Conservation (phyloP, 2,888 invertebrate species). For the Abscondita cerata region DNA sequence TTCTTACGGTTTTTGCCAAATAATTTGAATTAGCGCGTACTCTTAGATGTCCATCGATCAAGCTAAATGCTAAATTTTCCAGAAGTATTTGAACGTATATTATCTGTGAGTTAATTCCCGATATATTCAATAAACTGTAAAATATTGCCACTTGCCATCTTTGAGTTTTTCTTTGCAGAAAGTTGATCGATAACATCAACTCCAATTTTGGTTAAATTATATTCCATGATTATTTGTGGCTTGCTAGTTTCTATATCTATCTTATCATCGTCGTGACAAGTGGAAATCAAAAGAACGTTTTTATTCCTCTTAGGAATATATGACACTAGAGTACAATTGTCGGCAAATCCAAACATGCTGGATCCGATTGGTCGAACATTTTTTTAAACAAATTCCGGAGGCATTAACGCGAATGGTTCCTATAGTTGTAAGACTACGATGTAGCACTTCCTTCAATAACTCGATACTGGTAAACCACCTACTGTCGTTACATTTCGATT, state of each 20-base stretch:
- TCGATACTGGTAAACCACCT: neutral
- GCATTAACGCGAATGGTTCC: neutral
- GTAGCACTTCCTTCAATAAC: too few relatives aligned
- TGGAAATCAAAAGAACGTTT: neutral
- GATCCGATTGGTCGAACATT: neutral
- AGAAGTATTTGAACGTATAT: neutral
- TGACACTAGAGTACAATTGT: neutral
- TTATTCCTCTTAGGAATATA: neutral
- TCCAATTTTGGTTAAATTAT: neutral
- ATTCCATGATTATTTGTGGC: neutral
- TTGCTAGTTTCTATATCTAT: neutral
- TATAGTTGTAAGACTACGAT: too few relatives aligned
- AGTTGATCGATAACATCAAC: neutral
- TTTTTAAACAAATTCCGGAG: neutral
- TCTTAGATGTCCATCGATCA: neutral
- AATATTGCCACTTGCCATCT: neutral
- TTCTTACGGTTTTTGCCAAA: neutral
- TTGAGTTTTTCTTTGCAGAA: neutral
- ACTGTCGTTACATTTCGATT: neutral
- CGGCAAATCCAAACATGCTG: neutral
- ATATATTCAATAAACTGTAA: conserved; percentile 1
- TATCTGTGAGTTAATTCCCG: neutral
- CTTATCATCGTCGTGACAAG: neutral
- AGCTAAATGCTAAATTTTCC: conserved; percentile 6
- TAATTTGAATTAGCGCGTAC: neutral